phyloP scores from a whole-genome alignment of 2,888 invertebrate genomes.

The Diogma glabrata region DNA sequence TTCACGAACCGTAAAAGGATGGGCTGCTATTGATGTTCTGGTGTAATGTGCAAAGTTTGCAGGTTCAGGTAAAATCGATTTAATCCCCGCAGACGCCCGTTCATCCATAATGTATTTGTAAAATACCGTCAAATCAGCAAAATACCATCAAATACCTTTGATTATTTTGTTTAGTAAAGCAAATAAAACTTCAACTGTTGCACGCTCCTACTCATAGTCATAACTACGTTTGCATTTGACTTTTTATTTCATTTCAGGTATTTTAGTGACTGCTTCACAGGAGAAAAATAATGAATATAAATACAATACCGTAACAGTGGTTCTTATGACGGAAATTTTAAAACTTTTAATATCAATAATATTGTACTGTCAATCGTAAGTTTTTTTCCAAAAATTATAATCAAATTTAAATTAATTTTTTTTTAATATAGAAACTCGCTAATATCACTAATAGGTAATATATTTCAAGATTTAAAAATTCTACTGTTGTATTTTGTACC shows the following conservation, averaged over 20 bases:
- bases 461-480: constrained; percentile 49
- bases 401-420: constrained; percentile 17
- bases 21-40: no score
- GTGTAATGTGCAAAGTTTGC: no score
- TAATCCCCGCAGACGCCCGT: no score
- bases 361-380: constrained; percentile 61
- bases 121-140: no score
- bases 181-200: background rate
- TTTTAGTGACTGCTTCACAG: constrained; percentile 85
- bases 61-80: no score
- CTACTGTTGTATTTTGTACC: constrained; percentile 79
- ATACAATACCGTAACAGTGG: constrained; percentile 81
- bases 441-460: constrained; percentile 43
- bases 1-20: no score
- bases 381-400: constrained; percentile 22
- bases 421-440: constrained; percentile 47
- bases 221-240: no score
- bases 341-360: constrained; percentile 63
- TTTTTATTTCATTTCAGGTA: constrained; percentile 49
- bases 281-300: constrained; percentile 65
- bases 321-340: constrained; percentile 74
- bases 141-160: background rate
- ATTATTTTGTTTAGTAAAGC: background rate
- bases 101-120: no score
- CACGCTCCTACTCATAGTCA: background rate